Conservation (phyloP, 2,113 vertebrate genomes). For the Barbus barbus region DNA sequence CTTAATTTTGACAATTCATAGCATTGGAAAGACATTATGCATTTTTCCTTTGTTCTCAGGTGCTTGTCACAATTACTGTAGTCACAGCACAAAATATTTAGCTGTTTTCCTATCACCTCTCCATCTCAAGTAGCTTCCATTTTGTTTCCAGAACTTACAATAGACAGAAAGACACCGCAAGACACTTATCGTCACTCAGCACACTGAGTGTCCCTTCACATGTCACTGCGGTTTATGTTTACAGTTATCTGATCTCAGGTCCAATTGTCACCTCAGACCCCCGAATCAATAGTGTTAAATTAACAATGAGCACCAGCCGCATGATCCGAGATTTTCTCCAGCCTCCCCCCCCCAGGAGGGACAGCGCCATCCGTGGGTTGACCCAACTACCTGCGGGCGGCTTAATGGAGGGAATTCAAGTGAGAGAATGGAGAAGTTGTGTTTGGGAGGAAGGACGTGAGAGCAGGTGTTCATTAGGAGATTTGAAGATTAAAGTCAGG, state of each 20-base stretch:
- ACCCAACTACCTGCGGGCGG: constrained; percentile 48
- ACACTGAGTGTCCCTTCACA: constrained; percentile 17
- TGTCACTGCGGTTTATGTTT: constrained; percentile 59
- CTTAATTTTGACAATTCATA: background rate
- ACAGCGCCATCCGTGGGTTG: constrained; percentile 55
- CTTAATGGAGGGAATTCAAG: background rate
- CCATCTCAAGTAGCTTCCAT: background rate
- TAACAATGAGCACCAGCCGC: constrained; percentile 69
- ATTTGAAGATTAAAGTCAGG: constrained; percentile 66
- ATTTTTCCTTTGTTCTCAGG: background rate
- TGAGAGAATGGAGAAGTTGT: background rate
- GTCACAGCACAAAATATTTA: background rate
- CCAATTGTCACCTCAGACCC: constrained; percentile 70
- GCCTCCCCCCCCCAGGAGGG: background rate
- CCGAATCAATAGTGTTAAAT: constrained; percentile 73
- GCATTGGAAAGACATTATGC: background rate
- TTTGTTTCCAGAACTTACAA: background rate
- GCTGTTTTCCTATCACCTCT: background rate
- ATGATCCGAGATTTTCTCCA: constrained; percentile 48
- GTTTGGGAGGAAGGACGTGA: background rate
- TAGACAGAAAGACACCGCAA: constrained; percentile 18
- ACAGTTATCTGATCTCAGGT: constrained; percentile 68
- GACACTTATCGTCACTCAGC: constrained; percentile 24
- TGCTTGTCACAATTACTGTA: background rate
- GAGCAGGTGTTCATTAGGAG: constrained; percentile 64